Percentiles rank a stretch among this genome's conserved stretches.
Evolutionary conservation across 2,888 invertebrate genomes (phyloP).

Genomic region (Crepidodera aurea): DNA sequence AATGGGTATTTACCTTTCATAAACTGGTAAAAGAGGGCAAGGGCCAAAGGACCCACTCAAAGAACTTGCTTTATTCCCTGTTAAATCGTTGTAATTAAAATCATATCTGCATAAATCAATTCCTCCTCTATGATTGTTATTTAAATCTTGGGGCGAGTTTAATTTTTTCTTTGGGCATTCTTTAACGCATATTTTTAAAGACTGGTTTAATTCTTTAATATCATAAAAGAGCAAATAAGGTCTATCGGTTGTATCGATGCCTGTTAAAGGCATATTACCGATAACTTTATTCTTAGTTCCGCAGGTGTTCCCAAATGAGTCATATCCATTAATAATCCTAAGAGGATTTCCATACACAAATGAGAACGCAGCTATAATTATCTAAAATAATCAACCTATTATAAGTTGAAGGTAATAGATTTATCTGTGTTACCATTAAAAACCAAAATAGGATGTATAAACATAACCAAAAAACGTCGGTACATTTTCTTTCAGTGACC

Average conservation of each 20-base stretch:
- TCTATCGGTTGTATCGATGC: constrained; percentile 80
- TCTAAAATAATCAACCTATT: constrained; percentile 63
- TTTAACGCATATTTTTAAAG: constrained; percentile 89
- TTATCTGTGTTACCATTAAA: constrained; percentile 71
- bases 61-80: constrained; percentile 47
- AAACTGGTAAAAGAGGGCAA: constrained; percentile 82
- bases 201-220: constrained; percentile 75
- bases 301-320: constrained; percentile 95
- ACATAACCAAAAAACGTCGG: constrained; percentile 83
- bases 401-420: neutral
- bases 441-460: constrained; percentile 84
- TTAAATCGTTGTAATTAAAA: constrained; percentile 66
- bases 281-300: constrained; percentile 82
- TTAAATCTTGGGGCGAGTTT: constrained; percentile 71
- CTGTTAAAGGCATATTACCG: constrained; percentile 77
- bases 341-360: constrained; percentile 88
- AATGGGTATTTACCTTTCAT: constrained; percentile 66
- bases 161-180: constrained; percentile 80
- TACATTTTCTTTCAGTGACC: constrained; percentile 74
- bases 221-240: constrained; percentile 87
- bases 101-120: constrained; percentile 82
- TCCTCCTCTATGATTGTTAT: constrained; percentile 77
- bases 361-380: constrained; percentile 85
- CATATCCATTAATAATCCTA: constrained; percentile 88
- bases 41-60: constrained; percentile 70